Conservation (phyloP, 2,797 vertebrate species). For the Sylvia borin region DNA sequence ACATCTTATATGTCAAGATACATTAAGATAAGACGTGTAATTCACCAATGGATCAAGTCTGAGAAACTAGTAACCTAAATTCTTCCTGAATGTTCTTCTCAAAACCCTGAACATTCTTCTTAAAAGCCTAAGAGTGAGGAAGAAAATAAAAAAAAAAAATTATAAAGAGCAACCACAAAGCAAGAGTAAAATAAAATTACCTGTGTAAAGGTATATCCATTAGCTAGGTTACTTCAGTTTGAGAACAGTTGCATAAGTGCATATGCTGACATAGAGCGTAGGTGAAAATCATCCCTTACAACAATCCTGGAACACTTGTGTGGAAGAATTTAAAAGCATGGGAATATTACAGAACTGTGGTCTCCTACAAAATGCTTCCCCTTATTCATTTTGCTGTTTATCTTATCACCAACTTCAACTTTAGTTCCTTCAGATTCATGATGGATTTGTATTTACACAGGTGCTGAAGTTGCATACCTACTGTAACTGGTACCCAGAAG, state of each 20-base stretch:
- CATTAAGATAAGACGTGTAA: neutral
- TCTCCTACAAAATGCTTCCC: neutral
- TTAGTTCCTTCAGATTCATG: neutral
- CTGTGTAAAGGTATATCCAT: neutral
- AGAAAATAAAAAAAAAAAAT: neutral
- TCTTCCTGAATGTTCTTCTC: slow-evolving; percentile 14
- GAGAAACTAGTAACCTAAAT: neutral
- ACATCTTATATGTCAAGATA: neutral
- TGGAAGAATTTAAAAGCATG: neutral
- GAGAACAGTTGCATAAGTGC: neutral
- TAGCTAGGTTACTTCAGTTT: neutral
- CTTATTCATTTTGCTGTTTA: neutral
- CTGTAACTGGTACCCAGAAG: neutral
- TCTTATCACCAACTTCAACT: neutral
- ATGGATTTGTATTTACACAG: neutral
- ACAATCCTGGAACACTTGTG: neutral
- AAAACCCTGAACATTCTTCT: neutral
- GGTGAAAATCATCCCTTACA: neutral
- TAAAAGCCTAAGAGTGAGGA: neutral
- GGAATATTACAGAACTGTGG: neutral
- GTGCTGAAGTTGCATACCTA: neutral
- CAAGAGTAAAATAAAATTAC: neutral
- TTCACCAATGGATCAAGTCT: neutral
- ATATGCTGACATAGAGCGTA: neutral
- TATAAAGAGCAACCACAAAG: neutral